Evolutionary conservation across 2,113 vertebrate species (phyloP), one percentile per base, ranked within the genome.

Genomic region (Phyllostomus discolor): DNA sequence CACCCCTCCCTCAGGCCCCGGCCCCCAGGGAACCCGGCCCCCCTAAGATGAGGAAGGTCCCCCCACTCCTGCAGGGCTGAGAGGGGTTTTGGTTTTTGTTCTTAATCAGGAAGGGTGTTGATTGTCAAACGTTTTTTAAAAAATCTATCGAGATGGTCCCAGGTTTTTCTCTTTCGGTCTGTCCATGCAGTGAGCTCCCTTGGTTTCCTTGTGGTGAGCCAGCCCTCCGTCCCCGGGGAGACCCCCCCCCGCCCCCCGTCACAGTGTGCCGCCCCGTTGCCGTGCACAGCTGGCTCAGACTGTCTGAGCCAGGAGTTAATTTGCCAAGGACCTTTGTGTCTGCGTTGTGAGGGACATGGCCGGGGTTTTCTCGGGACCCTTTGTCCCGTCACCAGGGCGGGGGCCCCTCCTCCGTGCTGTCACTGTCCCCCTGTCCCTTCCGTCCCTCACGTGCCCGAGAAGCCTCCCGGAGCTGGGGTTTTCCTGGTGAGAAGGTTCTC

Each of bases 1-100:
- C 3, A 1, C 6, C 50, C 28, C 2, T 43, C 8, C 35, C 48
- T 22, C 15, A 31, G 19, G 28, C 33, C n/a, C 7, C 0, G 10
- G 50, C 4, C 52, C 80, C 10, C 12, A 2, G 33, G n/a, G 43
- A 75, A 16, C 5, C 57, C 3, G 4, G 22, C 33, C 57, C 41
- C 41, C 15, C 14, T 5, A 8, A 19, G 14, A 17, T 11, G 43
- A 78, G 15, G 15, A 88, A n/a, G 52, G 31, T 35, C 20, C 41
- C 10, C 31, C 70, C 62, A 26, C 15, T 35, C 43, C 69, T 16
- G 38, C 41, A 31, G 28, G 43, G 2, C 67, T 54, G 50, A 33
- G 50, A 9, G 16, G 35, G 14, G 19, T 64, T 62, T 20, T 54
- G 50, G 8, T 43, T 75, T 84, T 84, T 62, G 52, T 20, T 83